Evolutionary conservation across 2,888 invertebrate genomes (phyloP).

Genomic region (Trichogramma dendrolimi): DNA sequence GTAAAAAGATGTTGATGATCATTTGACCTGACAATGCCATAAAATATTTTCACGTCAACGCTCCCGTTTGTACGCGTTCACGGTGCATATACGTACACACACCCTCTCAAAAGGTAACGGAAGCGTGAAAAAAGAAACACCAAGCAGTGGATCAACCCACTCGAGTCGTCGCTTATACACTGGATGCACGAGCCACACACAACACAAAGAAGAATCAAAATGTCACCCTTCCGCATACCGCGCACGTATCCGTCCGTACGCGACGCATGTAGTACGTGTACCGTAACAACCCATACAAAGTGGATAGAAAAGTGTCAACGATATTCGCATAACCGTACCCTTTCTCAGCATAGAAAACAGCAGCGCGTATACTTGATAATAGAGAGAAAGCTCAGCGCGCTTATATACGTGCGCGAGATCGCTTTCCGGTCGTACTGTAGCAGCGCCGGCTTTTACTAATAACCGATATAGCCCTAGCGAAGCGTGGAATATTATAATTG

Average conservation of each 20-base stretch:
- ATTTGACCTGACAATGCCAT: no score
- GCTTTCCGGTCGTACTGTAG: constrained; percentile 37
- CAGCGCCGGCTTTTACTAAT: constrained; percentile 51
- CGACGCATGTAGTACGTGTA: neutral
- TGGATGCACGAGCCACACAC: neutral
- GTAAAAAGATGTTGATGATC: no score
- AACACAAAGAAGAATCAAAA: constrained; percentile 4
- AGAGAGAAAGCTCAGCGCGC: constrained; percentile 46
- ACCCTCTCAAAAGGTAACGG: no score
- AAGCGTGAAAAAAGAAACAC: no score
- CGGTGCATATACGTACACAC: no score
- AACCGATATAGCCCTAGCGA: constrained; percentile 51
- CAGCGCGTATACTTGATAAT: constrained; percentile 26
- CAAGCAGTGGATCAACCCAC: no score
- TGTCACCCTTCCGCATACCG: constrained; percentile 12
- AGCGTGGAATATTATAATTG: constrained; percentile 54
- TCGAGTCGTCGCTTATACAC: no score
- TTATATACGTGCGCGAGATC: constrained; percentile 44
- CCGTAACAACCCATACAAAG: neutral
- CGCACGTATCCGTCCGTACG: neutral
- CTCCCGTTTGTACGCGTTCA: no score
- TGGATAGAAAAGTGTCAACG: constrained; percentile 17
- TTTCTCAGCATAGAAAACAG: no score
- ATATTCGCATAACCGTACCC: no score
- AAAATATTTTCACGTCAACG: no score